Conservation (phyloP, 2,113 vertebrate species). For the Pteropus alecto region DNA sequence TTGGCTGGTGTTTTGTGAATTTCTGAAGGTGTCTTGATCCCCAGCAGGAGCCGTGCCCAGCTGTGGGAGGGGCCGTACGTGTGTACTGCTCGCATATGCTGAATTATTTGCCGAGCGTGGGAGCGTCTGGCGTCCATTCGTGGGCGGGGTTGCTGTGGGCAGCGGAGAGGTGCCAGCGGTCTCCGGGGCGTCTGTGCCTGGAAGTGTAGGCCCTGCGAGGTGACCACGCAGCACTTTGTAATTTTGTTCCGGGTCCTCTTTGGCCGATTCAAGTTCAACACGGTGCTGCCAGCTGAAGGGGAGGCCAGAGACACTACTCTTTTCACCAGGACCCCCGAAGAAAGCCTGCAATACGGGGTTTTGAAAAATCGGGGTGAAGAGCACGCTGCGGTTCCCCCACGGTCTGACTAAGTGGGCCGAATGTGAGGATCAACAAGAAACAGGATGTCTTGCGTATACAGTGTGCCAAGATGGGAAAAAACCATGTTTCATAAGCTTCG, state of each 20-base stretch:
- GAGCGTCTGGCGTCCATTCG: no score
- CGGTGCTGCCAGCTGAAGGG: background rate
- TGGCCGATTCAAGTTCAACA: background rate
- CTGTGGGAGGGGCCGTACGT: fast-evolving
- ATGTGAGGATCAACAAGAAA: background rate
- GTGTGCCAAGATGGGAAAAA: background rate
- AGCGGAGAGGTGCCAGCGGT: background rate
- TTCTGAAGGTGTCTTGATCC: background rate
- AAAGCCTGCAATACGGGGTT: background rate
- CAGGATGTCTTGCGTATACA: background rate
- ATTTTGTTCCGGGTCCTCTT: background rate
- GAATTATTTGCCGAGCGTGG: background rate
- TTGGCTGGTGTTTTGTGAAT: background rate
- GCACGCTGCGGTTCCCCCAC: background rate
- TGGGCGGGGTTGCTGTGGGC: background rate
- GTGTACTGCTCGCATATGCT: fast-evolving
- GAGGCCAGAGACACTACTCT: no score
- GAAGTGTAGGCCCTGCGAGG: fast-evolving
- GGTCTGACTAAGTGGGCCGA: background rate
- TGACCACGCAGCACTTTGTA: background rate
- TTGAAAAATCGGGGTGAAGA: background rate
- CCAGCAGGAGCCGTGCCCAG: background rate
- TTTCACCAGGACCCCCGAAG: background rate
- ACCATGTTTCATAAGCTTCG: background rate
- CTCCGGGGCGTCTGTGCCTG: background rate